These are phyloP conservation scores for Drosophila cardini DNA, from an alignment of 1,140 invertebrate species.

Conservation along the genomic window DNA sequence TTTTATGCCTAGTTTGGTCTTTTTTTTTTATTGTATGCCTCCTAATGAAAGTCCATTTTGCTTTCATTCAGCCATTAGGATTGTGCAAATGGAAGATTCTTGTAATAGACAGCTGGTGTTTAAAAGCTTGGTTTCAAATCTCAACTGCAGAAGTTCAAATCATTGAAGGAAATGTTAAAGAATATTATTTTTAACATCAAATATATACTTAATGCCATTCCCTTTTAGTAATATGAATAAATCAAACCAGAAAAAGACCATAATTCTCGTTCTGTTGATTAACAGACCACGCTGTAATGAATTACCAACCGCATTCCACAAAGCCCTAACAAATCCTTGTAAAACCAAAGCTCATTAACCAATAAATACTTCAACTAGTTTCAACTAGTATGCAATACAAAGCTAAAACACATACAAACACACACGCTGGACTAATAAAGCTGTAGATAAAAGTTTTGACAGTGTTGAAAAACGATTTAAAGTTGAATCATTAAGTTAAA, in stretches of 20 bases:
- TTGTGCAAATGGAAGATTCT: conserved; percentile 12
- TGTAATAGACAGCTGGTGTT: neutral
- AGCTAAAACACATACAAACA: neutral
- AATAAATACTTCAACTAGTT: conserved; percentile 12
- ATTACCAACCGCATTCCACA: conserved; percentile 9
- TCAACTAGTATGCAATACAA: neutral
- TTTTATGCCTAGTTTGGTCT: conserved; percentile 9
- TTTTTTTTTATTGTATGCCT: conserved; percentile 10
- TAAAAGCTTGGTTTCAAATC: neutral
- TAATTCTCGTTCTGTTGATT: conserved; percentile 26
- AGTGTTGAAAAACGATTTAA: conserved; percentile 23
- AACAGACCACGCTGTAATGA: conserved; percentile 15
- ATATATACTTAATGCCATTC: no score
- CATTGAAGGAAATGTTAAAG: no score
- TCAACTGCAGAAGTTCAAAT: neutral
- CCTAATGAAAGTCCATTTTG: conserved; percentile 20
- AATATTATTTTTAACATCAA: no score
- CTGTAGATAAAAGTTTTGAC: conserved; percentile 6
- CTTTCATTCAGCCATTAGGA: neutral
- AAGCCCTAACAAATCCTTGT: conserved; percentile 13
- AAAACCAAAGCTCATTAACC: conserved; percentile 27
- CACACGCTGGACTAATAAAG: neutral
- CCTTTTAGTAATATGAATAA: no score
- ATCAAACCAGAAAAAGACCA: neutral
- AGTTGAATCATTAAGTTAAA: conserved; percentile 36